phyloP scores from a whole-genome alignment of 2,888 invertebrate genomes.

The Leucozona laternaria region DNA sequence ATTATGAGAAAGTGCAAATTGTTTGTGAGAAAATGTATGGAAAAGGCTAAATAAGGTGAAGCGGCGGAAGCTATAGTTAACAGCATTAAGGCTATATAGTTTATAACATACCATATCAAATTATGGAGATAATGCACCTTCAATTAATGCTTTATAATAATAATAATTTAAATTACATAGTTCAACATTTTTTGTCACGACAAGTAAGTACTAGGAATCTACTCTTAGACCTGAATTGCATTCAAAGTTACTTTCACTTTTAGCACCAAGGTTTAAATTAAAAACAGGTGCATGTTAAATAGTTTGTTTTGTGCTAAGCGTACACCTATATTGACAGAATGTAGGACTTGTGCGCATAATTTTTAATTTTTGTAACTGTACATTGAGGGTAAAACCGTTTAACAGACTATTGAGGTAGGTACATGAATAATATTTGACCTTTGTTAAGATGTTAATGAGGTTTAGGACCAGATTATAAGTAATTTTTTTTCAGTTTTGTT shows the following conservation, averaged over 20 bases:
- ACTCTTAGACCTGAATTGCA: not conserved
- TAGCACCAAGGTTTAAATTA: constrained; percentile 4
- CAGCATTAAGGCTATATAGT: not conserved
- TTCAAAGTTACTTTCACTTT: not conserved
- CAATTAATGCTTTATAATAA: not conserved
- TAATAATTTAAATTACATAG: not conserved
- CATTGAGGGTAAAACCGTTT: too few species aligned
- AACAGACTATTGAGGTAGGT: too few species aligned
- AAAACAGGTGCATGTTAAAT: not conserved
- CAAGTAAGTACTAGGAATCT: not conserved
- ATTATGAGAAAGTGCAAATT: constrained; percentile 29
- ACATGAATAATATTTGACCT: too few species aligned
- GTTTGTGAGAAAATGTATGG: constrained; percentile 10
- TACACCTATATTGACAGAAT: too few species aligned
- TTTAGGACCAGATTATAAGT: too few species aligned
- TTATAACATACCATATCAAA: not conserved
- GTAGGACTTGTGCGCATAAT: too few species aligned
- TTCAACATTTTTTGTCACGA: not conserved
- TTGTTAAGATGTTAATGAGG: too few species aligned
- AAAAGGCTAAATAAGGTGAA: not conserved
- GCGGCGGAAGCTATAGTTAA: not conserved
- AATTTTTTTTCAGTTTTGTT: too few species aligned
- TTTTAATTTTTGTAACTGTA: too few species aligned
- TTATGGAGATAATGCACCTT: not conserved
- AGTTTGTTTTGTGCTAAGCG: not conserved